Conservation (phyloP, 2,888 invertebrate species). For the Hemithea aestivaria region DNA sequence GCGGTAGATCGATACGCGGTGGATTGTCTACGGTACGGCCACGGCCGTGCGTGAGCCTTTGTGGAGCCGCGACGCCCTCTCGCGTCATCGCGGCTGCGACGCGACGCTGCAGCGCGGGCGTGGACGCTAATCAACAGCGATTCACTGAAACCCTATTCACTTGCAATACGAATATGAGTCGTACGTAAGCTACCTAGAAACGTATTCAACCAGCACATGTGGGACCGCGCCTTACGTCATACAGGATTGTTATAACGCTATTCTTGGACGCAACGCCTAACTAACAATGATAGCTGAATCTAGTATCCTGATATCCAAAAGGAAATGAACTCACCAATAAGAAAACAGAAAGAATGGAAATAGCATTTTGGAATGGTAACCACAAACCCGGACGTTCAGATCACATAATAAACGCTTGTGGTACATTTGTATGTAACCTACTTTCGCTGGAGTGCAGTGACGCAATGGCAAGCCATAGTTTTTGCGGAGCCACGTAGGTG, state of each 20-base stretch:
- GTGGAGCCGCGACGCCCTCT: constrained; percentile 50
- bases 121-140: constrained; percentile 58
- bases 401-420: no score
- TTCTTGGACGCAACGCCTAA: no score
- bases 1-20: constrained; percentile 74
- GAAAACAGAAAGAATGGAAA: no score
- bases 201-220: constrained; percentile 1
- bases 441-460: constrained; percentile 29
- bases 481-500: constrained; percentile 51
- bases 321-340: no score
- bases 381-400: no score
- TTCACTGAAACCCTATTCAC: constrained; percentile 23
- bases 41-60: constrained; percentile 68
- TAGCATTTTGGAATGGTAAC: no score
- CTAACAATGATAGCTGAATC: no score
- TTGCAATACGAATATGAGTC: constrained; percentile 11
- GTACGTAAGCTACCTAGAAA: constrained; percentile 2
- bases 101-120: constrained; percentile 15
- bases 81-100: constrained; percentile 7
- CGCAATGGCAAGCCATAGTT: constrained; percentile 34
- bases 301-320: no score
- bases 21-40: constrained; percentile 64
- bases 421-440: no score
- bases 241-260: no score
- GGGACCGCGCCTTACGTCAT: constrained; percentile 6